Evolutionary conservation across 2,888 invertebrate genomes (phyloP).

Genomic region (Agrochola lota): DNA sequence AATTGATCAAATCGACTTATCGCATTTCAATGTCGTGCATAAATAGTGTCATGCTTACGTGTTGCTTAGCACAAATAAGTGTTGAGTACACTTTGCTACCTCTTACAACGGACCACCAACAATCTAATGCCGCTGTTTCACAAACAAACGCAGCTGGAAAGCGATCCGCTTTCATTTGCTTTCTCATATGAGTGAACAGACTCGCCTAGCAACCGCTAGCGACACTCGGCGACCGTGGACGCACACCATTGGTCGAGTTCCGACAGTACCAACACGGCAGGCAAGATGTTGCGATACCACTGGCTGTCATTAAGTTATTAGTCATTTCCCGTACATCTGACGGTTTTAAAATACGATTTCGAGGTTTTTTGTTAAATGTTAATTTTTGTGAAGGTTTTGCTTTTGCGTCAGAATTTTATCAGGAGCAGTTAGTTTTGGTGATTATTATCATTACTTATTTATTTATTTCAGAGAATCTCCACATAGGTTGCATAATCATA

Average conservation of each 20-base stretch:
- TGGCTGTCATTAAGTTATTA: conserved; percentile 61
- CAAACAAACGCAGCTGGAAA: conserved; percentile 74
- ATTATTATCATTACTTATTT: not conserved
- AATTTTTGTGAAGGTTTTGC: conserved; percentile 24
- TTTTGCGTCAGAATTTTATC: conserved; percentile 4
- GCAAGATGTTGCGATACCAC: conserved; percentile 56
- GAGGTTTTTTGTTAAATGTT: conserved; percentile 9
- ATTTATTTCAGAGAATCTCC: no score
- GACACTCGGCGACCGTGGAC: conserved; percentile 54
- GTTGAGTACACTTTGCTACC: conserved; percentile 28
- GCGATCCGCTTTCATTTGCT: conserved; percentile 85
- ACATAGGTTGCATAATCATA: no score
- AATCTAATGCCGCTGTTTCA: conserved; percentile 43
- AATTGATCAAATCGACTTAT: conserved; percentile 27
- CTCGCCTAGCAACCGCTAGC: conserved; percentile 69
- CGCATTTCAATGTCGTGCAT: conserved; percentile 15
- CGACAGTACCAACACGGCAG: conserved; percentile 47
- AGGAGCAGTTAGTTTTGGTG: conserved; percentile 14
- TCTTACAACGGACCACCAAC: conserved; percentile 41
- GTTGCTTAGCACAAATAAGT: not conserved
- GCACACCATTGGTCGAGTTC: conserved; percentile 66
- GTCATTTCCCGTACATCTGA: conserved; percentile 58
- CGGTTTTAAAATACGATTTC: conserved; percentile 54
- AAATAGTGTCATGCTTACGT: conserved; percentile 1
- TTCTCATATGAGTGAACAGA: conserved; percentile 78